These are phyloP conservation scores for Metridium senile DNA, from an alignment of 92 coral and sea anemone species.

Conservation along the genomic window DNA sequence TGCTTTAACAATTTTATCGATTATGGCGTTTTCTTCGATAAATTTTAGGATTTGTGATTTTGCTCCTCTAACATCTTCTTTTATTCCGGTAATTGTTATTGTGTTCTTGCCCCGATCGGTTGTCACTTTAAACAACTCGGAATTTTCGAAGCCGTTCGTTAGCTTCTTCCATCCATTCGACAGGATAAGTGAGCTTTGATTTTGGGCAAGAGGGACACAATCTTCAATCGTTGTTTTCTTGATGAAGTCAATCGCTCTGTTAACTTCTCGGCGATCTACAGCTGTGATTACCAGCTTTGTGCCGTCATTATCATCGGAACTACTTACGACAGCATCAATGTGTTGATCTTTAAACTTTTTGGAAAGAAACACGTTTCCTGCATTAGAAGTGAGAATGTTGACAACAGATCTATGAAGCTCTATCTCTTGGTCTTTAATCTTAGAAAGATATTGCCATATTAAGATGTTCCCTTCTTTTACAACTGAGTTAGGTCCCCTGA, in stretches of 20 bases:
- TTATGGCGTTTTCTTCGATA: conserved; percentile 65
- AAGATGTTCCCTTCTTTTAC: conserved; percentile 29
- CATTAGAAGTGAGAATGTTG: conserved; percentile 17
- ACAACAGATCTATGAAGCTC: conserved; percentile 30
- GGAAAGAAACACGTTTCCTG: conserved; percentile 25
- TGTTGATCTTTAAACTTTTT: conserved; percentile 15
- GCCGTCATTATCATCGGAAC: neutral
- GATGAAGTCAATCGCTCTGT: conserved; percentile 36
- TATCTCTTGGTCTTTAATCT: conserved; percentile 12
- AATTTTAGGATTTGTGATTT: conserved; percentile 32
- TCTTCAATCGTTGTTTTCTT: conserved; percentile 42
- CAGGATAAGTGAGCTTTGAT: conserved; percentile 39
- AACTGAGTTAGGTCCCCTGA: conserved; percentile 36
- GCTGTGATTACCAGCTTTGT: conserved; percentile 43
- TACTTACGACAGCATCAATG: conserved; percentile 24
- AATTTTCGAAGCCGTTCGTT: conserved; percentile 3
- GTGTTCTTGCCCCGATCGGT: conserved; percentile 20
- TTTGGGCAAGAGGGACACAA: conserved; percentile 41
- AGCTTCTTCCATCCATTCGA: conserved; percentile 60
- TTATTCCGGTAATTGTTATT: conserved; percentile 59
- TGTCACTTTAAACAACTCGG: neutral
- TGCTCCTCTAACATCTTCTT: conserved; percentile 39
- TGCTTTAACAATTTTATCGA: conserved; percentile 25
- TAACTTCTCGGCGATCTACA: conserved; percentile 34
- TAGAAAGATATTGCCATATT: conserved; percentile 42